These are phyloP conservation scores for Falco peregrinus DNA, from an alignment of 2,797 vertebrate genomes.

Conservation along the genomic window DNA sequence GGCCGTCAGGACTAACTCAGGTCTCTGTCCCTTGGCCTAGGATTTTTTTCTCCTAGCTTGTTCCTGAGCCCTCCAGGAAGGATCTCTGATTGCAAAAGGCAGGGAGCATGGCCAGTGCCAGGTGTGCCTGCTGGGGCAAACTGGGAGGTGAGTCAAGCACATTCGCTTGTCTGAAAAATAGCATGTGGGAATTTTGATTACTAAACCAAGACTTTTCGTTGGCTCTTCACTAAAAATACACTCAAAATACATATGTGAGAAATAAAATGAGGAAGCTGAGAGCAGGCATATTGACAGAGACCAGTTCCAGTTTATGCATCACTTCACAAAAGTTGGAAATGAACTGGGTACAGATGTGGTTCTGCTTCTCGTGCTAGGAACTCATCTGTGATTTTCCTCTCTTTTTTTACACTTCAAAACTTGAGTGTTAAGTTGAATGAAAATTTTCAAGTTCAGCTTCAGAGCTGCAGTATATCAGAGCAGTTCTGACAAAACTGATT, in stretches of 20 bases:
- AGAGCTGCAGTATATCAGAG: neutral
- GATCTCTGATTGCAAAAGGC: neutral
- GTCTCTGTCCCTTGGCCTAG: neutral
- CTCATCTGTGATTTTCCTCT: neutral
- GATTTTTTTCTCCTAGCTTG: neutral
- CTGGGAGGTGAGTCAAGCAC: neutral
- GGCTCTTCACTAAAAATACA: neutral
- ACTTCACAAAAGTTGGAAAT: neutral
- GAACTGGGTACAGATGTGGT: neutral
- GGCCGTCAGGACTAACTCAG: neutral
- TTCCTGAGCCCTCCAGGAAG: neutral
- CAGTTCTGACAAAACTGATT: neutral
- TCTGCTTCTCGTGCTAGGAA: neutral
- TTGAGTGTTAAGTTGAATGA: neutral
- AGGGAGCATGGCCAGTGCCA: neutral
- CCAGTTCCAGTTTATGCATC: neutral
- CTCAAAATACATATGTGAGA: neutral
- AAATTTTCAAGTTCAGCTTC: neutral
- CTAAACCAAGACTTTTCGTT: neutral
- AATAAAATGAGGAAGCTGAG: neutral
- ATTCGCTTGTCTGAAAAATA: neutral
- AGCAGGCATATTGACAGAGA: neutral
- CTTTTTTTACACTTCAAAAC: neutral
- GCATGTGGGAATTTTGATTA: neutral
- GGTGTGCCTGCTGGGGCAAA: neutral